phyloP scores from a whole-genome alignment of 92 coral and sea anemone species.

The Porites evermanni region DNA sequence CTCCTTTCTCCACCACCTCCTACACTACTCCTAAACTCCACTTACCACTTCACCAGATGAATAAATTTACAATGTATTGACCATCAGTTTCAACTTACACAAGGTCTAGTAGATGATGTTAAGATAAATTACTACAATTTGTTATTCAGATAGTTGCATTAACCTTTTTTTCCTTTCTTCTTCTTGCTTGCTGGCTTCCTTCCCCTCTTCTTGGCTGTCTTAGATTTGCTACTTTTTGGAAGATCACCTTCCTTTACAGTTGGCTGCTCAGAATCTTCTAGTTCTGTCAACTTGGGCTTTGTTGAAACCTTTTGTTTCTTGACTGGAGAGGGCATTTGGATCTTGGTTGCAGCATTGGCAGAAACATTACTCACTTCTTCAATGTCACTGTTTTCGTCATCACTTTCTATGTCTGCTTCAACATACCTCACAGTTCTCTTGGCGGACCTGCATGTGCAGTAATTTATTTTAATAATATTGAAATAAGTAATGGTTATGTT shows the following conservation, averaged over 20 bases:
- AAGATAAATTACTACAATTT: too few relatives aligned
- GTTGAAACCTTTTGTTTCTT: constrained; percentile 60
- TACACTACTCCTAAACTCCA: too few relatives aligned
- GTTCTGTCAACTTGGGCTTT: constrained; percentile 14
- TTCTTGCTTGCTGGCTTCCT: neutral
- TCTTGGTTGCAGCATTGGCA: neutral
- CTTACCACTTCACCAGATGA: too few relatives aligned
- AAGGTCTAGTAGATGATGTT: too few relatives aligned
- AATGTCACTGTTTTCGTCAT: constrained; percentile 36
- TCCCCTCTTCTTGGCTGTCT: neutral
- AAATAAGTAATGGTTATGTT: neutral
- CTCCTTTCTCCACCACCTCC: too few relatives aligned
- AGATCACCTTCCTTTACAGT: neutral
- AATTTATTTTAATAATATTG: neutral
- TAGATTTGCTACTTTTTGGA: neutral
- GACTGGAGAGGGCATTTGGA: constrained; percentile 33
- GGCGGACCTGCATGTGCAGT: constrained; percentile 42
- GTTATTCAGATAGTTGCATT: too few relatives aligned
- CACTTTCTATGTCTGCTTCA: constrained; percentile 63
- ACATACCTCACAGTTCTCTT: constrained; percentile 72
- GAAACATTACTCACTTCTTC: neutral
- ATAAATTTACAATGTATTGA: too few relatives aligned
- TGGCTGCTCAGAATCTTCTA: neutral
- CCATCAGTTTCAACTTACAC: too few relatives aligned
- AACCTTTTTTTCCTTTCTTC: constrained; percentile 22